Percentiles rank a stretch among this genome's conserved stretches.
Evolutionary conservation across 2,888 invertebrate genomes (phyloP).

Genomic region (Napeogenes sylphis): DNA sequence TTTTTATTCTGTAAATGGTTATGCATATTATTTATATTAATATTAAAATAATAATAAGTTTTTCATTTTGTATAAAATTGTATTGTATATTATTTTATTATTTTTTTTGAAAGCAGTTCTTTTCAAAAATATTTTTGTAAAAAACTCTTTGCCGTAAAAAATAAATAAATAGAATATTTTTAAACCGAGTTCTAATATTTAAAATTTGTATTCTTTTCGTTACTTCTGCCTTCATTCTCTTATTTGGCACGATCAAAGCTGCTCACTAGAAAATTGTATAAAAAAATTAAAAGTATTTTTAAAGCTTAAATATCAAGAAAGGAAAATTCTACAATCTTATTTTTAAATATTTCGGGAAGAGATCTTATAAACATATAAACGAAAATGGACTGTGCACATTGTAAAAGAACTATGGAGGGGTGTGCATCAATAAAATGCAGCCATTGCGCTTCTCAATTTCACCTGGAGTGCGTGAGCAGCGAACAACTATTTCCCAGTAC

Average conservation of each 20-base stretch:
- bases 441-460: constrained; percentile 56
- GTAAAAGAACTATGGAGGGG: constrained; percentile 58
- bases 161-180: constrained; percentile 6
- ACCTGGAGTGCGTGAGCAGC: constrained; percentile 59
- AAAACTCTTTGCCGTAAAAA: not conserved
- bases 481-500: constrained; percentile 49
- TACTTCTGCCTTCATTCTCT: constrained; percentile 14
- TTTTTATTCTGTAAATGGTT: too few species aligned
- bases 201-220: constrained; percentile 7
- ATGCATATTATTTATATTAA: too few species aligned
- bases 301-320: constrained; percentile 10
- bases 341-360: not conserved
- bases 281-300: constrained; percentile 28
- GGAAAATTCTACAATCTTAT: not conserved
- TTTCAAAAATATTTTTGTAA: not conserved
- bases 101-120: too few species aligned
- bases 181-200: not conserved
- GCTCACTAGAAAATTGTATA: constrained; percentile 27
- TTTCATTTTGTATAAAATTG: too few species aligned
- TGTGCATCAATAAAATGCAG: constrained; percentile 65
- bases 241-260: constrained; percentile 14
- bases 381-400: constrained; percentile 58
- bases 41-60: too few species aligned
- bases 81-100: too few species aligned
- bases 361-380: not conserved